Percentiles rank a stretch among this genome's conserved stretches.
These are phyloP conservation scores for Mus caroli DNA, from an alignment of 2,797 vertebrate species.

Conservation along the genomic window DNA sequence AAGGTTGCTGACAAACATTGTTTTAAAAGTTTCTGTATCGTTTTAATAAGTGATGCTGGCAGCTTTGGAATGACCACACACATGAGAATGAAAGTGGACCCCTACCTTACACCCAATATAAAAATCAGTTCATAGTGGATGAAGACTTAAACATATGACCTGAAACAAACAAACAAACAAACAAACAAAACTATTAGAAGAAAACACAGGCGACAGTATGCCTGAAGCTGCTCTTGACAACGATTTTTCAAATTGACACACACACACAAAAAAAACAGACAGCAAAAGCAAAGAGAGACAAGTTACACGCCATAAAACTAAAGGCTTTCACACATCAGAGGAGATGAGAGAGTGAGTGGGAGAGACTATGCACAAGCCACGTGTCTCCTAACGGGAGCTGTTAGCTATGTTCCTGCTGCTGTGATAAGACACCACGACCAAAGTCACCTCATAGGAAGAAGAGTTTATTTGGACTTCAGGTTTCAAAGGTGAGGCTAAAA, in stretches of 20 bases:
- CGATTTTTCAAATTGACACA: not conserved
- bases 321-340: not conserved
- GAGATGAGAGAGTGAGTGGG: not conserved
- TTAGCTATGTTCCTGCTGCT: not conserved
- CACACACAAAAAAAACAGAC: not conserved
- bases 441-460: not conserved
- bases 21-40: not conserved
- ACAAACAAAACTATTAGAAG: not conserved
- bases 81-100: not conserved
- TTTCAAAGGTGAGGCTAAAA: not conserved
- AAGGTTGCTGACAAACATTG: not conserved
- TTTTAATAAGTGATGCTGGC: not conserved
- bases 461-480: not conserved
- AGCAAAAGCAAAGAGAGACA: not conserved
- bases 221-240: not conserved
- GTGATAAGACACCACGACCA: not conserved
- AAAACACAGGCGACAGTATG: slow-evolving; percentile 3
- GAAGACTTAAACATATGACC: not conserved
- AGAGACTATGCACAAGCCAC: not conserved
- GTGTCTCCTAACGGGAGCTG: not conserved
- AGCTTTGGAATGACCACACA: not conserved
- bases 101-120: not conserved
- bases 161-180: not conserved
- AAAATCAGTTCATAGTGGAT: not conserved
- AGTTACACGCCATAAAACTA: not conserved